Evolutionary conservation across 35 echinoderm and acorn worm species (phyloP), one percentile per base, ranked within the genome.

Genomic region (Ophiothrix spiculata): DNA sequence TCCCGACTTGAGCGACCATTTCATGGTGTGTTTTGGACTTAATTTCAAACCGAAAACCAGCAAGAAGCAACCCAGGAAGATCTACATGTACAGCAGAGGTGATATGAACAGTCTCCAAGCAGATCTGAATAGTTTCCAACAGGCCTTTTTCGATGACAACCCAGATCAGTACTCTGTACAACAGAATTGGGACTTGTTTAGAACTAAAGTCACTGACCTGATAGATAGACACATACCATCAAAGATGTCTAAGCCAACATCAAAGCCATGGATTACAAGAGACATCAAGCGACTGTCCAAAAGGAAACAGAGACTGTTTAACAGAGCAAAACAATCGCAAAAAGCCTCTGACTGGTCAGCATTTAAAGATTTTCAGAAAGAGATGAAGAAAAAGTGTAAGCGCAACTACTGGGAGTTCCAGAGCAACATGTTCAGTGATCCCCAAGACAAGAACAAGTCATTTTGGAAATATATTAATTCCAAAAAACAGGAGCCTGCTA

Each of bases 401-500:
- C 82, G 74, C 14, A 84, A 84, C 41, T 84, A 84, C 82, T 84
- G 82, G 82, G n/a, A 32, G 11, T 84, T 3, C n/a, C 82, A 84
- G 39, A 84, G 74, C 56, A 84, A 84, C 17, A 84, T 84, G 82
- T 84, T 84, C 31, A 25, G 34, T 14, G 19, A 33, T 16, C 35
- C 1, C 31, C 35, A 84, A 31, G 37, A 84, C 35, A 33, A 1
- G 12, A 75, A 75, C 31, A 84, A 84, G 74, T 56, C 82, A 6
- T 87, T 87, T 75, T 79, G 75, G 85, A 79, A 79, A 76, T 87
- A 79, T 38, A 88, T 88, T 17, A 88, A 88, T 36, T 88, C 87
- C 11, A 88, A 76, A 36, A 88, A 81, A 40, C 46, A 81, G 38
- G 87, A 88, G 29, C 31, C 77, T 21, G 29, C 64, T 40, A 73